Conservation (phyloP, 2,888 invertebrate species). For the Euplagia quadripunctaria region DNA sequence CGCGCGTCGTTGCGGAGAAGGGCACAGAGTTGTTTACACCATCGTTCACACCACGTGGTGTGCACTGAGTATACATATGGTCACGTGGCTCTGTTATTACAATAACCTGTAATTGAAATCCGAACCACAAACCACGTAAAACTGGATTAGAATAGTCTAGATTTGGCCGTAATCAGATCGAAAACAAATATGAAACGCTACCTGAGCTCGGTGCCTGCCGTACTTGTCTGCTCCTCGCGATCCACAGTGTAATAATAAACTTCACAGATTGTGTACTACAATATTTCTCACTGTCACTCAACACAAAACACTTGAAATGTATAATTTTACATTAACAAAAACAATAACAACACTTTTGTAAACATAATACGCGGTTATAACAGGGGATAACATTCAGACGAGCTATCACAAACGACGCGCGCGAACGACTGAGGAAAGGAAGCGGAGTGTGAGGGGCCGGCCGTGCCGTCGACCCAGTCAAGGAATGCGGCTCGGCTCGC, state of each 20-base stretch:
- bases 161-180: conserved; percentile 71
- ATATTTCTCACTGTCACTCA: conserved; percentile 67
- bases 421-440: conserved; percentile 74
- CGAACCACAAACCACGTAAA: conserved; percentile 54
- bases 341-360: conserved; percentile 81
- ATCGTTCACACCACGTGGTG: conserved; percentile 80
- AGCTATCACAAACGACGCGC: conserved; percentile 75
- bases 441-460: conserved; percentile 62
- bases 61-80: conserved; percentile 66
- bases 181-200: conserved; percentile 79
- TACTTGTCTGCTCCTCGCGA: conserved; percentile 71
- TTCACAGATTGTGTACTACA: conserved; percentile 54
- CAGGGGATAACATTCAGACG: conserved; percentile 64
- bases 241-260: conserved; percentile 64
- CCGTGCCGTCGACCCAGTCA: conserved; percentile 82
- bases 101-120: conserved; percentile 62
- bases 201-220: conserved; percentile 84
- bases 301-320: conserved; percentile 68
- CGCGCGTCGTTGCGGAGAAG: conserved; percentile 57
- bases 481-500: conserved; percentile 84
- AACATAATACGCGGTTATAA: conserved; percentile 78
- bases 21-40: conserved; percentile 79
- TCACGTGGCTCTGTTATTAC: conserved; percentile 78
- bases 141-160: conserved; percentile 58
- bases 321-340: conserved; percentile 65